A percentile compares a stretch with the other conserved stretches of the same genome.
Evolutionary conservation across 2,797 vertebrate genomes (phyloP).

Genomic region (Chelon auratus): DNA sequence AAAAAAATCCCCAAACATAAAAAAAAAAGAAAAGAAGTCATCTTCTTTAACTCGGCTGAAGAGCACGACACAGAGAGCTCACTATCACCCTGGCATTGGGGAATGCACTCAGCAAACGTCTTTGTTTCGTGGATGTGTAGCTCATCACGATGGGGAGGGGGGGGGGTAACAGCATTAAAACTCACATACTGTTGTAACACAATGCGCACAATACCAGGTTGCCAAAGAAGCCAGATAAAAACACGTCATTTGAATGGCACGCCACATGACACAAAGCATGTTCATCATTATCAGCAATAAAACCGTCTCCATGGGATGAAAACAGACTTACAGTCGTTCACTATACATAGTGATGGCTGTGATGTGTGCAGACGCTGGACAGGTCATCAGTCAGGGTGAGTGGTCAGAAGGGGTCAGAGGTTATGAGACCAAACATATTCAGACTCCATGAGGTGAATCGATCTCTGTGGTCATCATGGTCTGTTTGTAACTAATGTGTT

Average conservation of each 20-base stretch:
- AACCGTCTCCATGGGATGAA: constrained; percentile 36
- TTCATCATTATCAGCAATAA: constrained; percentile 55
- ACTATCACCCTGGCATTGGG: constrained; percentile 58
- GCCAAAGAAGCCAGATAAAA: constrained; percentile 70
- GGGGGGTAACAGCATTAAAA: constrained; percentile 51
- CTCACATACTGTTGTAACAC: constrained; percentile 60
- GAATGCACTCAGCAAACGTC: constrained; percentile 40
- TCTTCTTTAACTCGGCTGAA: constrained; percentile 44
- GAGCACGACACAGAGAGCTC: constrained; percentile 72
- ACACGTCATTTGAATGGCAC: constrained; percentile 68
- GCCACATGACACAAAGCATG: constrained; percentile 72
- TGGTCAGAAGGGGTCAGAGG: constrained; percentile 24
- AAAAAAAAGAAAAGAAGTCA: constrained; percentile 47
- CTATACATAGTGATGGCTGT: constrained; percentile 65
- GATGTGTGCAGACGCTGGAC: constrained; percentile 37
- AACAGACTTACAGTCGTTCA: constrained; percentile 31
- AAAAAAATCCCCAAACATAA: constrained; percentile 62
- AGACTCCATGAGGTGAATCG: constrained; percentile 1
- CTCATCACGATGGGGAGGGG: constrained; percentile 51
- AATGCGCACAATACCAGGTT: constrained; percentile 67
- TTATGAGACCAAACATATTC: constrained; percentile 47
- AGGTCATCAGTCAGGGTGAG: neutral
- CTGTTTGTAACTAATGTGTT: too few relatives aligned
- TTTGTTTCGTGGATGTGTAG: constrained; percentile 47
- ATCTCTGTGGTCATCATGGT: neutral